phyloP scores from a whole-genome alignment of 1,140 invertebrate species.

The Caligus rogercresseyi region DNA sequence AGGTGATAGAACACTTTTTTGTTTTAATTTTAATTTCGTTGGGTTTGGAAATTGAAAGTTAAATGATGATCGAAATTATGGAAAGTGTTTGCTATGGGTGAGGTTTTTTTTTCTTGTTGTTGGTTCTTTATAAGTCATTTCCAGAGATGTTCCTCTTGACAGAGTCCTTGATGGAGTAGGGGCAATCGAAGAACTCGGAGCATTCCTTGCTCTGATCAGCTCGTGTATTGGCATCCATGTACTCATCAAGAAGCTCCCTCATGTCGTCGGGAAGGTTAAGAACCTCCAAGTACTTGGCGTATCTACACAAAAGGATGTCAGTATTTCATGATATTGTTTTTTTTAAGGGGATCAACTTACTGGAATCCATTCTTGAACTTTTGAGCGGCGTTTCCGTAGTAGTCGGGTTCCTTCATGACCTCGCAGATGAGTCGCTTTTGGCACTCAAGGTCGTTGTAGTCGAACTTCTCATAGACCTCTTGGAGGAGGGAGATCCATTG shows the following conservation, averaged over 20 bases:
- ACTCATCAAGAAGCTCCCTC: constrained; percentile 20
- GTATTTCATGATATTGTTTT: not conserved
- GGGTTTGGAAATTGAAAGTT: not conserved
- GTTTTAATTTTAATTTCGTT: too few relatives aligned
- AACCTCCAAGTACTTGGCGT: constrained; percentile 20
- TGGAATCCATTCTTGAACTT: constrained; percentile 20
- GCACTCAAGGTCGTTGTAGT: constrained; percentile 21
- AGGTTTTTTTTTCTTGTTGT: not conserved
- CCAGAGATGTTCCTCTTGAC: constrained; percentile 19
- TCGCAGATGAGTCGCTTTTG: constrained; percentile 20
- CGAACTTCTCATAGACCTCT: constrained; percentile 19
- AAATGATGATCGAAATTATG: not conserved
- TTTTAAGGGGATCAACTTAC: constrained; percentile 9
- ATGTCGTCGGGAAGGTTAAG: constrained; percentile 20
- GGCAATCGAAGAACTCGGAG: constrained; percentile 19
- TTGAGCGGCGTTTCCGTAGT: constrained; percentile 9
- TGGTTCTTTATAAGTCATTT: constrained; percentile 16
- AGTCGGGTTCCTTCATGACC: constrained; percentile 16
- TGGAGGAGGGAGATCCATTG: constrained; percentile 20
- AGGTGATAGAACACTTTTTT: too few relatives aligned
- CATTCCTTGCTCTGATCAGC: constrained; percentile 8
- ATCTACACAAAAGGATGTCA: constrained; percentile 7
- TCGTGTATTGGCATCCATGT: constrained; percentile 16
- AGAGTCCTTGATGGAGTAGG: constrained; percentile 21
- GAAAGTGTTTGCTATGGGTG: not conserved